phyloP scores from a whole-genome alignment of 1,140 invertebrate genomes.

The Mamestra configurata region DNA sequence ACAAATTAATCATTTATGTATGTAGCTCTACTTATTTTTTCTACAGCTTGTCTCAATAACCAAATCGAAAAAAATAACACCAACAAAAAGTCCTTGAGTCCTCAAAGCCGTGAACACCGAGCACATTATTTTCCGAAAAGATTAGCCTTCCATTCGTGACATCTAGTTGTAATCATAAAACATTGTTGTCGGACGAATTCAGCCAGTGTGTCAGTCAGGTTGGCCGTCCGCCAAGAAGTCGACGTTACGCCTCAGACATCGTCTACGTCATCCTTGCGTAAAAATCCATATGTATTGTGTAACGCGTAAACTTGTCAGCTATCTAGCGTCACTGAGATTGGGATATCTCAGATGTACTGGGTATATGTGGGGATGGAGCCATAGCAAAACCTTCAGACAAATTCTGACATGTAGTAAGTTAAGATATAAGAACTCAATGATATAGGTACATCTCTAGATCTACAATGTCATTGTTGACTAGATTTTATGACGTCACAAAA shows the following conservation, averaged over 20 bases:
- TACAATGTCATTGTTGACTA: too few species aligned
- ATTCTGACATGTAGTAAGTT: too few species aligned
- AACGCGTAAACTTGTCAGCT: constrained; percentile 32
- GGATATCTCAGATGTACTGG: too few species aligned
- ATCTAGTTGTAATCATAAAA: constrained; percentile 13
- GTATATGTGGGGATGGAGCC: too few species aligned
- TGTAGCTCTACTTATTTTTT: too few species aligned
- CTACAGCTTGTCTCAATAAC: background rate
- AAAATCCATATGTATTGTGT: constrained; percentile 56
- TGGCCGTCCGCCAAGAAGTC: constrained; percentile 22
- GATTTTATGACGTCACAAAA: too few species aligned
- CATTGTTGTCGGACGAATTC: constrained; percentile 36
- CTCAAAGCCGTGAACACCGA: background rate
- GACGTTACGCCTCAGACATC: constrained; percentile 23
- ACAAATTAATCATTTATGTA: too few species aligned
- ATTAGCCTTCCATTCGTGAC: background rate
- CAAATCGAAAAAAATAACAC: background rate
- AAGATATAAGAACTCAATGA: too few species aligned
- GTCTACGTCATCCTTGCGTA: constrained; percentile 46
- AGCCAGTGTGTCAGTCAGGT: constrained; percentile 46
- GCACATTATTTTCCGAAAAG: background rate
- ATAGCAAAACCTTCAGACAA: too few species aligned
- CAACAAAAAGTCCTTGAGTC: background rate
- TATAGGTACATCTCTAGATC: too few species aligned
- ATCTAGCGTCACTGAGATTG: constrained; percentile 1